These are phyloP conservation scores for Pollenia angustigena DNA, from an alignment of 2,888 invertebrate species.

Conservation along the genomic window DNA sequence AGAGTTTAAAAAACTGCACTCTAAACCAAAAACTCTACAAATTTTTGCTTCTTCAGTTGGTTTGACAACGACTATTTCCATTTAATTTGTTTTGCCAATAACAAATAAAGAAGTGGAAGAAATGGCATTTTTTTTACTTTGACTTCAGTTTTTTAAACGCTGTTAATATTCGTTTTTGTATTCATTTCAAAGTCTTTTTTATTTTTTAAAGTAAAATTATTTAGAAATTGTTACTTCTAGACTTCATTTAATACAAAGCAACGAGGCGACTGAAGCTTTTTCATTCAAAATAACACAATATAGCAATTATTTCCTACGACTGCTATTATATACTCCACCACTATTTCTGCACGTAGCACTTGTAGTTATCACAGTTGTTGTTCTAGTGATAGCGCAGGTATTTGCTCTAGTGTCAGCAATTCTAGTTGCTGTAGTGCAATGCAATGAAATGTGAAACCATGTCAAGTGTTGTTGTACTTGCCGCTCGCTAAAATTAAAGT, in stretches of 20 bases:
- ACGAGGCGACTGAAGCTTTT: background rate
- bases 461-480: conserved; percentile 67
- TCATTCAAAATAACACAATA: background rate
- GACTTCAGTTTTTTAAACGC: too few relatives aligned
- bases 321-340: background rate
- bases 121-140: too few relatives aligned
- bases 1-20: too few relatives aligned
- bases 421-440: conserved; percentile 54
- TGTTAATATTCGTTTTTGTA: too few relatives aligned
- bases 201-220: too few relatives aligned
- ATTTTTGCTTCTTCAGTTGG: too few relatives aligned
- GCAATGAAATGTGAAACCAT: conserved; percentile 71
- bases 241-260: background rate
- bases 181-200: too few relatives aligned
- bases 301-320: background rate
- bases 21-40: too few relatives aligned
- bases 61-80: too few relatives aligned
- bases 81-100: too few relatives aligned
- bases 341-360: conserved; percentile 19
- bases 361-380: conserved; percentile 16
- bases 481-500: conserved; percentile 17
- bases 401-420: conserved; percentile 58
- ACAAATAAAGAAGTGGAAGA: too few relatives aligned
- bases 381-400: conserved; percentile 58
- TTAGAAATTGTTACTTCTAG: too few relatives aligned